Evolutionary conservation across 2,113 vertebrate species (phyloP).

Genomic region (Zingel zingel): DNA sequence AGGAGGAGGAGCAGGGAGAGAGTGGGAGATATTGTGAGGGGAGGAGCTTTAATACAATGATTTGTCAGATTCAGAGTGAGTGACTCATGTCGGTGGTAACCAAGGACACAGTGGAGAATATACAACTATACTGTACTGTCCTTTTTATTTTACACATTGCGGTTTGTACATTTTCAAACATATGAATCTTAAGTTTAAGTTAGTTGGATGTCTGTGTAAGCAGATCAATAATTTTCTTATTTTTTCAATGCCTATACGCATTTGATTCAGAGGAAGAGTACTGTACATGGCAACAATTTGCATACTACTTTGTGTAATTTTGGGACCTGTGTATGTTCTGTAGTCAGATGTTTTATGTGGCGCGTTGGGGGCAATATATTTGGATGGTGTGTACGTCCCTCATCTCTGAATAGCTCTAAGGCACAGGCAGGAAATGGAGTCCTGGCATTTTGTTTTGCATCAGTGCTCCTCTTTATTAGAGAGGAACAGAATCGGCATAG

Average conservation of each 20-base stretch:
- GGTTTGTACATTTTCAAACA: background rate
- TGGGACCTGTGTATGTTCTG: conserved; percentile 38
- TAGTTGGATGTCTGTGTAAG: background rate
- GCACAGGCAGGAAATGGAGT: conserved; percentile 83
- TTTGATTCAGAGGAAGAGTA: conserved; percentile 1
- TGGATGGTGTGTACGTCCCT: conserved; percentile 67
- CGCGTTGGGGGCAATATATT: conserved; percentile 68
- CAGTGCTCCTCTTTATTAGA: conserved; percentile 85
- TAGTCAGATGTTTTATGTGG: conserved; percentile 54
- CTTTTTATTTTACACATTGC: background rate
- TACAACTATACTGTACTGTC: background rate
- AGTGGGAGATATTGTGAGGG: conserved; percentile 21
- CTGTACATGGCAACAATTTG: conserved; percentile 19
- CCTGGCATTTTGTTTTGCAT: conserved; percentile 83
- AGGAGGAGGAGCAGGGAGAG: conserved; percentile 29
- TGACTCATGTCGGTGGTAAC: conserved; percentile 48
- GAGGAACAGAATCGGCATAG: conserved; percentile 76
- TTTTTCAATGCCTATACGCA: background rate
- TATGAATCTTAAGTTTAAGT: background rate
- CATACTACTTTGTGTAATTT: background rate
- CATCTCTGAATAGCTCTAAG: conserved; percentile 84
- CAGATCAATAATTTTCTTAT: background rate
- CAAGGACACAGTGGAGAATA: conserved; percentile 12
- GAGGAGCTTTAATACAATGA: conserved; percentile 61
- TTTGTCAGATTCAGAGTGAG: conserved; percentile 55